Percentiles rank a stretch among this genome's conserved stretches.
Conservation (phyloP, 2,113 vertebrate species). For the Carollia perspicillata region DNA sequence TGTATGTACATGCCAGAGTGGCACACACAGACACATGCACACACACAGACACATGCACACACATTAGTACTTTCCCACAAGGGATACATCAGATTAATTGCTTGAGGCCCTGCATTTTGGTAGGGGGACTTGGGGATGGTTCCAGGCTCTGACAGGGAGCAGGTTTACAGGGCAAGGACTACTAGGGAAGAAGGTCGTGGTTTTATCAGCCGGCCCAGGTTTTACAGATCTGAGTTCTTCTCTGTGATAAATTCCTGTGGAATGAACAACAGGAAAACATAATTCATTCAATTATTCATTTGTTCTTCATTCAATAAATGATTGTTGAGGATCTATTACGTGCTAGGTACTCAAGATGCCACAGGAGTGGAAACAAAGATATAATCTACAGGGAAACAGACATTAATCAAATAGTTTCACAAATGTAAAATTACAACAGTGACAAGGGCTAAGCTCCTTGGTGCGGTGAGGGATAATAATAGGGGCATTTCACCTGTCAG, state of each 20-base stretch:
- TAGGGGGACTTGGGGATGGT: background rate
- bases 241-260: background rate
- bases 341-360: background rate
- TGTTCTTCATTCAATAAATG: slow-evolving; percentile 20
- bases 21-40: background rate
- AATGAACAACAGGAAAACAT: background rate
- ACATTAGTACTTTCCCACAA: background rate
- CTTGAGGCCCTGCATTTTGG: background rate
- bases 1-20: no score
- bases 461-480: background rate
- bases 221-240: background rate
- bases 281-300: background rate
- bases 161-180: background rate
- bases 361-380: background rate
- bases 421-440: background rate
- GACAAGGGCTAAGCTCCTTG: background rate
- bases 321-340: background rate
- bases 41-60: background rate
- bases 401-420: background rate
- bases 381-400: background rate
- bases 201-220: background rate
- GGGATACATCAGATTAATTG: background rate
- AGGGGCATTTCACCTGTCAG: background rate
- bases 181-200: background rate
- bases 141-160: background rate